Base-by-base conservation (phyloP, 2,888 invertebrate species). In the Salpingus planirostris region DNA sequence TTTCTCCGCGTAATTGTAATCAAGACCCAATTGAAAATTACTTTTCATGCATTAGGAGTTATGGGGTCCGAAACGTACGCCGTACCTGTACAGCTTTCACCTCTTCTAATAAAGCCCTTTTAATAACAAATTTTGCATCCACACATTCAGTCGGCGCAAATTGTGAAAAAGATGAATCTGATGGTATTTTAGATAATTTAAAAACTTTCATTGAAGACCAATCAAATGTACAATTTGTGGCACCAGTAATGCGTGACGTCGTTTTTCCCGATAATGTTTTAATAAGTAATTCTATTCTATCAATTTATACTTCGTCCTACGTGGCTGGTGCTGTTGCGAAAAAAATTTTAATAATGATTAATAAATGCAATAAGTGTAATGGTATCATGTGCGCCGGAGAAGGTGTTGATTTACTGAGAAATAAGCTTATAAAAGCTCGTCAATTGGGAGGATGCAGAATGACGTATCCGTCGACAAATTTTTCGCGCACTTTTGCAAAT, bases 21-120 rank as follows among this genome's bases (percentile, higher is more conserved):
- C 30, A 30, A 27, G 30, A 30, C 12, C 30, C 24, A 13, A n/a
- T 30, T 13, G 30, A 30, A 30, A 30, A 28, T 30, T 30, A 25
- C n/a, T 30, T 30, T 24, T 21, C 22, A 2, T 21, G 11, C 4
- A 24, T 30, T 6, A 30, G 25, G 22, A 24, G 30, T 13, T 13
- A 30, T 24, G 11, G 24, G 7, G 30, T 8, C 7, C 4, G 10
- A 23, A 23, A 23, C 11, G 5, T 5, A 7, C 5, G 10, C 5
- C 24, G 7, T 11, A 23, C 27, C 13, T 26, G 27, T 13, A 11
- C 13, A 5, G 4, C 27, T 13, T 26, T 26, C 11, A 11, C 10
- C 10, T 14, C 14, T 11, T 11, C 13, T 10, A 6, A 5, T 8
- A 26, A 26, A 10, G 8, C 27, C 10, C 15, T 26, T 14, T 10